A percentile compares a stretch with the other conserved stretches of the same genome.
Evolutionary conservation across 2,888 invertebrate genomes (phyloP).

Genomic region (Microplitis manilae): DNA sequence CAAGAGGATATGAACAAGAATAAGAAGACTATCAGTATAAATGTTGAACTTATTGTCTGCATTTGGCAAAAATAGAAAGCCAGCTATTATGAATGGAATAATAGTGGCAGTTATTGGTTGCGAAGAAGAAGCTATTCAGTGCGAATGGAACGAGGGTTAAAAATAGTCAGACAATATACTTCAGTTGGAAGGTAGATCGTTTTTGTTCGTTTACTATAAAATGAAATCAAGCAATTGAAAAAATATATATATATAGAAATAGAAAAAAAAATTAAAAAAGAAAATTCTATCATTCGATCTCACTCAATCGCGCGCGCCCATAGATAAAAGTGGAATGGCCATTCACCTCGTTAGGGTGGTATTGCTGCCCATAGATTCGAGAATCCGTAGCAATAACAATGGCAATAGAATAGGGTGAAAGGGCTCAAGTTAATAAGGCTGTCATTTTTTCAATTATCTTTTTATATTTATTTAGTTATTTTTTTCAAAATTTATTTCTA

Average conservation of each 20-base stretch:
- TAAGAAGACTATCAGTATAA: slow-evolving; percentile 13
- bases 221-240: slow-evolving; percentile 2
- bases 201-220: slow-evolving; percentile 17
- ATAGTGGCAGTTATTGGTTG: slow-evolving; percentile 37
- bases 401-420: slow-evolving; percentile 55
- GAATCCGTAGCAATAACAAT: slow-evolving; percentile 54
- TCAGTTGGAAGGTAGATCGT: slow-evolving; percentile 10
- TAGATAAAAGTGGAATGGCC: slow-evolving; percentile 46
- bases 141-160: slow-evolving; percentile 30
- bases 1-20: background rate
- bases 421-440: slow-evolving; percentile 37
- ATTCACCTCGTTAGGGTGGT: slow-evolving; percentile 46
- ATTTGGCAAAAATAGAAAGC: slow-evolving; percentile 39
- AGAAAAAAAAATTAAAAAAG: background rate
- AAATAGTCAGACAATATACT: slow-evolving; percentile 22
- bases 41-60: slow-evolving; percentile 17
- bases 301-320: slow-evolving; percentile 38
- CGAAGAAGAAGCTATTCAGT: slow-evolving; percentile 30
- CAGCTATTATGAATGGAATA: slow-evolving; percentile 45
- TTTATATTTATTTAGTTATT: background rate
- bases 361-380: slow-evolving; percentile 26
- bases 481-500: background rate
- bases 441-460: slow-evolving; percentile 16
- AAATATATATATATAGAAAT: background rate
- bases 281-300: slow-evolving; percentile 38